Percentiles rank a stretch among this genome's conserved stretches.
phyloP scores from a whole-genome alignment of 1,140 invertebrate genomes.

The Armadillidium nasatum region DNA sequence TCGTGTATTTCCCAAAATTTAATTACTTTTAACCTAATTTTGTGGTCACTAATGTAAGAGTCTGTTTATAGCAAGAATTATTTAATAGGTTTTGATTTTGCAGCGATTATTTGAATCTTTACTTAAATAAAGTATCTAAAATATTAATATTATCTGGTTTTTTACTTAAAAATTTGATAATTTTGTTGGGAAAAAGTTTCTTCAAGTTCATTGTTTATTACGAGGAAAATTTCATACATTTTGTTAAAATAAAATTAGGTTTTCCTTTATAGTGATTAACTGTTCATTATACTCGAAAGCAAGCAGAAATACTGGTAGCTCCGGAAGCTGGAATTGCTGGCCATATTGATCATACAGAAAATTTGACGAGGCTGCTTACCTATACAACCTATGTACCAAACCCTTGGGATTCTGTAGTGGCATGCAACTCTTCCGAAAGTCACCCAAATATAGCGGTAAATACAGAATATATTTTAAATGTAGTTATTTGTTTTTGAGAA shows the following conservation, averaged over 20 bases:
- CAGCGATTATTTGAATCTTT: not conserved
- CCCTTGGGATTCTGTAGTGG: constrained; percentile 48
- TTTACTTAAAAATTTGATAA: not conserved
- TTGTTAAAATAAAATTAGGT: too few species aligned
- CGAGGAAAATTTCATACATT: not conserved
- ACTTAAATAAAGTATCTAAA: not conserved
- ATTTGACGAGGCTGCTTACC: constrained; percentile 20
- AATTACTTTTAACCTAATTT: not conserved
- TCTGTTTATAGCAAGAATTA: too few species aligned
- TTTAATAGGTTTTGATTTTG: too few species aligned
- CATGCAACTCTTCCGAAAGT: constrained; percentile 56
- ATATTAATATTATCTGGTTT: not conserved
- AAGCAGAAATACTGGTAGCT: constrained; percentile 75
- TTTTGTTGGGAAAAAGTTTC: too few species aligned
- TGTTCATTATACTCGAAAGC: constrained; percentile 49
- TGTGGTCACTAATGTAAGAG: not conserved
- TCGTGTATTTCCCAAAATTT: not conserved
- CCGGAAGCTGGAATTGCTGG: constrained; percentile 65
- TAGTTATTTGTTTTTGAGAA: too few species aligned
- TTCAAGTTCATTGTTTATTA: not conserved
- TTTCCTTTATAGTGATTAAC: not conserved
- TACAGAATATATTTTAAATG: not conserved
- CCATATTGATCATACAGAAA: constrained; percentile 16
- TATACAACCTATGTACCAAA: constrained; percentile 35
- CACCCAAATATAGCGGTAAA: constrained; percentile 42